A percentile compares a stretch with the other conserved stretches of the same genome.
Evolutionary conservation across 2,113 vertebrate species (phyloP).

Genomic region (Melanocharis versteri): DNA sequence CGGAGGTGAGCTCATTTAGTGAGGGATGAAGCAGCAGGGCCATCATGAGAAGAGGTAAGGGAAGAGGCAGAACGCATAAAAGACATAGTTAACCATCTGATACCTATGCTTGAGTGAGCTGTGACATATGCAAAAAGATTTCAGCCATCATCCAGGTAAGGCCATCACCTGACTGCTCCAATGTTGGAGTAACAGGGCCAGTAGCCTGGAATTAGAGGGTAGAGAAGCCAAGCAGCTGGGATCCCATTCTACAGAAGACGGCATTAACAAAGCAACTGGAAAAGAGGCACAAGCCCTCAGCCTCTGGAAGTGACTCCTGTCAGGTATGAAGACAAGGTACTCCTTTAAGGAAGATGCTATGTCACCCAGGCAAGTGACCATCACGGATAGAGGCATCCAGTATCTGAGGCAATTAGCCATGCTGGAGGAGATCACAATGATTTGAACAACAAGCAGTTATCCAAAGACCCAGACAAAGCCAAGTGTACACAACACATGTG

Average conservation of each 20-base stretch:
- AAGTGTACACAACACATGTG: accelerated
- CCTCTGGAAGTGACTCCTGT: not conserved
- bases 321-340: not conserved
- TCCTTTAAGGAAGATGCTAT: not conserved
- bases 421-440: not conserved
- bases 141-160: not conserved
- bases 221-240: not conserved
- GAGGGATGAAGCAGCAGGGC: not conserved
- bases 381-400: not conserved
- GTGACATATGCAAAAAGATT: not conserved
- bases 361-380: not conserved
- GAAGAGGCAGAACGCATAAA: not conserved
- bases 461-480: not conserved
- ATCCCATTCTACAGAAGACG: not conserved
- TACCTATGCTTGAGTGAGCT: not conserved
- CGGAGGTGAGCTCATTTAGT: not conserved
- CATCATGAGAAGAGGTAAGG: not conserved
- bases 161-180: not conserved
- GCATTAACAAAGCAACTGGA: not conserved
- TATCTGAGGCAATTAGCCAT: not conserved
- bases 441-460: not conserved
- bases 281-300: not conserved
- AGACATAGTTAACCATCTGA: not conserved
- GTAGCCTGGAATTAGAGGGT: not conserved
- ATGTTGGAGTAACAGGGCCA: not conserved